phyloP scores from a whole-genome alignment of 1,140 invertebrate genomes.

The Sinella curviseta region DNA sequence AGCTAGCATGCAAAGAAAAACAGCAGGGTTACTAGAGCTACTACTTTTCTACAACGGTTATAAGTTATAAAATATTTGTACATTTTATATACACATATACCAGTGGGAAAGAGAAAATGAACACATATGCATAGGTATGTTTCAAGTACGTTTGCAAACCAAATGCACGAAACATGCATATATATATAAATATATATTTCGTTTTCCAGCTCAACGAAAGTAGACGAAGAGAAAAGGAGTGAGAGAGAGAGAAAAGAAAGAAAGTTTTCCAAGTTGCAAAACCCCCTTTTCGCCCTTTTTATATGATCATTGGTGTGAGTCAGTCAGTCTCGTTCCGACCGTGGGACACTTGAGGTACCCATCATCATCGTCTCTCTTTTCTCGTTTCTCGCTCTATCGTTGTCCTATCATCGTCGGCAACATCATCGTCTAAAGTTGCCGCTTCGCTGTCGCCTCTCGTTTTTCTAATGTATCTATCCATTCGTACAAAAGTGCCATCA shows the following conservation, averaged over 20 bases:
- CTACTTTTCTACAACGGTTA: too few species aligned
- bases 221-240: neutral
- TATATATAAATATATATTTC: conserved; percentile 1
- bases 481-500: conserved; percentile 12
- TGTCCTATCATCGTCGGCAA: neutral
- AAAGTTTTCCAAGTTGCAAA: conserved; percentile 36
- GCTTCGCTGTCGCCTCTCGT: neutral
- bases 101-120: neutral
- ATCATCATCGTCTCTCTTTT: conserved; percentile 10
- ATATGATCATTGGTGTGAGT: conserved; percentile 33
- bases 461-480: conserved; percentile 12
- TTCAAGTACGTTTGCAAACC: neutral
- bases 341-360: conserved; percentile 40
- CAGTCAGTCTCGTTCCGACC: conserved; percentile 42
- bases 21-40: too few species aligned
- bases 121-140: conserved; percentile 4
- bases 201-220: neutral
- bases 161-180: neutral
- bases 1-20: too few species aligned
- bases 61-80: neutral
- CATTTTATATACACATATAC: neutral
- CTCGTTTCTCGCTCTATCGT: conserved; percentile 15
- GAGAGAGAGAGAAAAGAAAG: conserved; percentile 3
- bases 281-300: conserved; percentile 35
- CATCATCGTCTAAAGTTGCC: neutral